phyloP scores from a whole-genome alignment of 2,113 vertebrate genomes.

The Phaethornis superciliosus region DNA sequence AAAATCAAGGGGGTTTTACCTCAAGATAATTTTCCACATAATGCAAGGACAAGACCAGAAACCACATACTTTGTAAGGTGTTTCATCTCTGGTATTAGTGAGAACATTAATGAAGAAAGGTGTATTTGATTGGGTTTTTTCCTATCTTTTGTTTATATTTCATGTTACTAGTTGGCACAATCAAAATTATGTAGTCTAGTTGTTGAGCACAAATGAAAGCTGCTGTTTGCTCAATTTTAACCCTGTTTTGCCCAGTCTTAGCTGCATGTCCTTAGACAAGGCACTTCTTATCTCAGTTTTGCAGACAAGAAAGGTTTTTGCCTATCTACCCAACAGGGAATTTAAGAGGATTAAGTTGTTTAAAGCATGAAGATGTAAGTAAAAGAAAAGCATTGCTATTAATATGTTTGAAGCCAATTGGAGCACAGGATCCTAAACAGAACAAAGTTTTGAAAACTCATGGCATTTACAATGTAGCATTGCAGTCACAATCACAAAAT shows the following conservation, averaged over 20 bases:
- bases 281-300: slow-evolving; percentile 23
- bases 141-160: neutral
- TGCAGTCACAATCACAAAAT: neutral
- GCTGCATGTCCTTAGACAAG: neutral
- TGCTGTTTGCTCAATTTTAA: neutral
- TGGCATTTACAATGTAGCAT: neutral
- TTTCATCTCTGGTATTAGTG: neutral
- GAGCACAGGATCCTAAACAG: neutral
- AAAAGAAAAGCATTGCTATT: neutral
- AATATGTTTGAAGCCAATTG: neutral
- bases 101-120: neutral
- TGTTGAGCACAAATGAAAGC: neutral
- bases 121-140: neutral
- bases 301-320: slow-evolving; percentile 28
- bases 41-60: neutral
- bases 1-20: neutral
- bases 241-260: neutral
- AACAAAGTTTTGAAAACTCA: neutral
- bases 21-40: neutral
- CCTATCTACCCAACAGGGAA: neutral
- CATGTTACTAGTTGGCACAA: neutral
- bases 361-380: slow-evolving; percentile 7
- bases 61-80: neutral
- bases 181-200: neutral
- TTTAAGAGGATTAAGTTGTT: slow-evolving; percentile 52